phyloP scores from a whole-genome alignment of 2,888 invertebrate species.

The Holacanthella duospinosa region DNA sequence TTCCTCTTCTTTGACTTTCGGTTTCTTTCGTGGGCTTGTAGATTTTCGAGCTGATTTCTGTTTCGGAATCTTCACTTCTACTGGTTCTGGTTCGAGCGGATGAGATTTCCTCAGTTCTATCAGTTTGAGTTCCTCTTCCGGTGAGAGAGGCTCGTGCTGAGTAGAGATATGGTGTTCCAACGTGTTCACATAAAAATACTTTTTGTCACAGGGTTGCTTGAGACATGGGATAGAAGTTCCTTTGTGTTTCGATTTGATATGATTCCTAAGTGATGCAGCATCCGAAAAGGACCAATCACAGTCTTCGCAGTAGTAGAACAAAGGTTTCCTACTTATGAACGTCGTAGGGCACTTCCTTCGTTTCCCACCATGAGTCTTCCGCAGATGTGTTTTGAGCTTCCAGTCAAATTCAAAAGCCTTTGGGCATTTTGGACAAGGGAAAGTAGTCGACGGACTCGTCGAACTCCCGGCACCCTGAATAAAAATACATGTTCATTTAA shows the following conservation, averaged over 20 bases:
- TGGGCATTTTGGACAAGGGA: neutral
- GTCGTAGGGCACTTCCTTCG: neutral
- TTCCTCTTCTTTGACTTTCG: neutral
- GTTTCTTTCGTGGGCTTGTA: neutral
- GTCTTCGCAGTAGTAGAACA: constrained; percentile 1
- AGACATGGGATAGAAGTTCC: neutral
- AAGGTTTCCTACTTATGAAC: neutral
- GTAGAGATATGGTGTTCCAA: neutral
- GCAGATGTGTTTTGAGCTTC: neutral
- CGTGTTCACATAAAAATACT: neutral
- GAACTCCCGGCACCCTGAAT: neutral
- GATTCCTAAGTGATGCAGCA: neutral
- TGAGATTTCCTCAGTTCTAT: neutral
- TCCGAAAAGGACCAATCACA: neutral
- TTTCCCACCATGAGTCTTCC: neutral
- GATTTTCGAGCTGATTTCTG: neutral
- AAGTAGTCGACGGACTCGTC: neutral
- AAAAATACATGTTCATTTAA: too few species aligned
- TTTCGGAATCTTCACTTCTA: neutral
- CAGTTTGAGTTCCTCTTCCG: neutral
- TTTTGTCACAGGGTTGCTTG: neutral
- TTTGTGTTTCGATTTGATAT: neutral
- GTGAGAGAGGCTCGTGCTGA: neutral
- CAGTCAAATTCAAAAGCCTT: neutral
- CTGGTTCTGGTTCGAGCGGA: neutral